Evolutionary conservation across 2,113 vertebrate species (phyloP), one percentile per base, ranked within the genome.

Genomic region (Ageneiosus marmoratus): DNA sequence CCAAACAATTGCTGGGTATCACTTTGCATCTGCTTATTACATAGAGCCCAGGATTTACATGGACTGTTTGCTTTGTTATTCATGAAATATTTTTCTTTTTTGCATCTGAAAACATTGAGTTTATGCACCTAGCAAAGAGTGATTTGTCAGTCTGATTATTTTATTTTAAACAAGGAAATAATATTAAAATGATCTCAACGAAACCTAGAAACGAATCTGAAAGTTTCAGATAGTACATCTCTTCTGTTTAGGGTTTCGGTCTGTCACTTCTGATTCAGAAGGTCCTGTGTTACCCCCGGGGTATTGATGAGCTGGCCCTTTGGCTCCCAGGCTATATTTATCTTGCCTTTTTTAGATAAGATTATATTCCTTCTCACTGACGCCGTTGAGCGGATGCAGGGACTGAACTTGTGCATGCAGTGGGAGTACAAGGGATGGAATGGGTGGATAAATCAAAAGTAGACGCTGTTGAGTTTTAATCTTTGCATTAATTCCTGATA

Each of bases 301-400:
- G 79, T 86, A 81, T 80, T 84, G 84, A 86, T 79, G 81, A 84
- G 86, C 82, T 86, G 86, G 81, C 75, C 76, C 85, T 83, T 82
- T 86, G 79, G 67, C 89, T 88, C 73, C 67, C 67, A 79, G 44
- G 82, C 86, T 87, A 91, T 93, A 94, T 93, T 92, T 93, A 90
- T 92, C 84, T 82, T 78, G 85, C 89, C 92, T 91, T 85, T 93
- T 94, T 93, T 92, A 94, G 93, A 92, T 92, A 89, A 93, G 92
- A 93, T 94, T 93, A 93, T 87, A 89, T 93, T 92, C 90, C 92
- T 87, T 88, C 89, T 87, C 85, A 77, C 65, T 58, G 74, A 60
- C 48, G 56, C 83, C 60, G 79, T 85, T 46, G 80, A 84, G 56
- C 62, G 60, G 82, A 86, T 87, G 77, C 73, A 85, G 84, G 69